phyloP scores from a whole-genome alignment of 2,888 invertebrate genomes.

The Minunthozetes semirufus region DNA sequence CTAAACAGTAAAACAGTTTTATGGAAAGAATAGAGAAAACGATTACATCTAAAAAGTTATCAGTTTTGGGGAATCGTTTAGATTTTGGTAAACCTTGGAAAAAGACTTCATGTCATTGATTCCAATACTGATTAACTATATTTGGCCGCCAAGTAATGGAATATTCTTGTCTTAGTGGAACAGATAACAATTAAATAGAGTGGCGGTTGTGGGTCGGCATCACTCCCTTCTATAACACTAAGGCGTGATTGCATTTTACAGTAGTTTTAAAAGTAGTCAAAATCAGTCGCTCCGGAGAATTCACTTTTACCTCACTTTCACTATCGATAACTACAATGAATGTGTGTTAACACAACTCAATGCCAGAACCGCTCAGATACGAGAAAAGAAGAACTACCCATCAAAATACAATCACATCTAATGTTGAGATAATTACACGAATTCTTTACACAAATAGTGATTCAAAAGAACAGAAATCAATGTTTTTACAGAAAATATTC shows the following conservation, averaged over 20 bases:
- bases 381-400: neutral
- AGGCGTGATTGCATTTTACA: neutral
- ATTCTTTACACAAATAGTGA: neutral
- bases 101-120: neutral
- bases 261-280: conserved; percentile 10
- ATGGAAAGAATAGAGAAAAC: neutral
- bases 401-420: neutral
- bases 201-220: neutral
- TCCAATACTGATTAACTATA: conserved; percentile 2
- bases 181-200: conserved; percentile 10
- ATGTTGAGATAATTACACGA: neutral
- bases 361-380: neutral
- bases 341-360: conserved; percentile 1
- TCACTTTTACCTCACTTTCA: conserved; percentile 19
- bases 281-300: neutral
- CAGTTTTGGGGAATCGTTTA: conserved; percentile 22
- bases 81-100: neutral
- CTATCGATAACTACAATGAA: conserved; percentile 8
- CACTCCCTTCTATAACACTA: neutral
- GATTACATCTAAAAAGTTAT: conserved; percentile 16
- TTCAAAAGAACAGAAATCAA: too few species aligned
- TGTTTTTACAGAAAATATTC: too few species aligned
- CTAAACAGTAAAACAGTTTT: neutral
- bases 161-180: conserved; percentile 10
- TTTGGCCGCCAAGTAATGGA: conserved; percentile 20